Base-by-base conservation (phyloP, 1,140 invertebrate species). In the Epicauta chinensis region DNA sequence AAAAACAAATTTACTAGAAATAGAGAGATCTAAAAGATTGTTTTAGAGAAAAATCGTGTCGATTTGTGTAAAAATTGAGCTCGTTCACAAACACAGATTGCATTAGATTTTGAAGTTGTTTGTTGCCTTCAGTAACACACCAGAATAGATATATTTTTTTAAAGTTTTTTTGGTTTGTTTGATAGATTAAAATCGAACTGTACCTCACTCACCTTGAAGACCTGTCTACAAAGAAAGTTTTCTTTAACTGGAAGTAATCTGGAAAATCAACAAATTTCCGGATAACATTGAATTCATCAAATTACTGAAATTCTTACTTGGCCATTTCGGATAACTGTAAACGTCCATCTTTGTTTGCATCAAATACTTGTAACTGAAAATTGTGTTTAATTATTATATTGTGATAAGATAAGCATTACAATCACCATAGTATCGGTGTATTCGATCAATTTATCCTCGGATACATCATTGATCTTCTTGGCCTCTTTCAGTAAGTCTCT, bases 391-490 rank as follows among this genome's bases (percentile, higher is more conserved):
- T n/a, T n/a, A n/a, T n/a, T n/a, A n/a, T n/a, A n/a, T n/a, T n/a
- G n/a, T n/a, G n/a, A n/a, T n/a, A n/a, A n/a, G n/a, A n/a, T n/a
- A n/a, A n/a, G n/a, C n/a, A n/a, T n/a, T n/a, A n/a, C n/a, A n/a
- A n/a, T n/a, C n/a, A n/a, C 91, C 88, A 93, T 91, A 10, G 89
- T 92, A 62, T 93, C 91, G 2, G 91, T 93, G 67, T 93, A 94
- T 71, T 91, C 89, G 55, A 93, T 93, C n/a, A 94, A 79, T 73
- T 93, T 91, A 66, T 94, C 91, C 71, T 94, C 91, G 4, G 88
- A 87, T 2, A 94, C 87, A 63, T 90, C 87, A 56, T 85, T 84
- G 61, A 89, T 89, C 71, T 89, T 89, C 71, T 91, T 92, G 13
- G 89, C 88, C 71, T 92, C 88, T 67, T 87, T 89, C 59, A 95